Conservation (phyloP, 2,113 vertebrate genomes). For the Telmatochromis sp. region DNA sequence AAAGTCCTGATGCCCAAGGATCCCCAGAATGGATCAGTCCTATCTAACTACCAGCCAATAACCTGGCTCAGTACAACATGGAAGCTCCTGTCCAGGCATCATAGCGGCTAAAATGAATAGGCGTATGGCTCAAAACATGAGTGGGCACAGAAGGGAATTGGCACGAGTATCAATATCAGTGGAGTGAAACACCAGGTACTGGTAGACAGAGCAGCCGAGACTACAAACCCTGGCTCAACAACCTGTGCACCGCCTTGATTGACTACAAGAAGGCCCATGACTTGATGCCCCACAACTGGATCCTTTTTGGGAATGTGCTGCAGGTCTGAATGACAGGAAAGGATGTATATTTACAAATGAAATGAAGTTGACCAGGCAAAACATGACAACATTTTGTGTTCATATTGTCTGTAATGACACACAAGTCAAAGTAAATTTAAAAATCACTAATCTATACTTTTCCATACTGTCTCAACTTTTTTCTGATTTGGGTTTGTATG, state of each 20-base stretch:
- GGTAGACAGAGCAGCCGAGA: background rate
- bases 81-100: background rate
- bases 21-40: background rate
- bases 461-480: background rate
- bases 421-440: background rate
- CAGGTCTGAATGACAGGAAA: background rate
- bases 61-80: background rate
- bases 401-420: background rate
- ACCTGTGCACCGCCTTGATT: background rate
- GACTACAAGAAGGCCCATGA: background rate
- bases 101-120: background rate
- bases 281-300: background rate
- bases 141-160: background rate
- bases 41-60: background rate
- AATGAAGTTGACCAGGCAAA: background rate
- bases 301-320: background rate
- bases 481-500: background rate
- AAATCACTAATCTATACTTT: background rate
- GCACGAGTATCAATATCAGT: background rate
- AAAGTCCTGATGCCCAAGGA: background rate
- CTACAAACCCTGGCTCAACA: background rate
- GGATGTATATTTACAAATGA: background rate
- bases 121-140: background rate
- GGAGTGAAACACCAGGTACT: background rate
- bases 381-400: background rate